Conservation (phyloP, 2,113 vertebrate species). For the Cavia porcellus region DNA sequence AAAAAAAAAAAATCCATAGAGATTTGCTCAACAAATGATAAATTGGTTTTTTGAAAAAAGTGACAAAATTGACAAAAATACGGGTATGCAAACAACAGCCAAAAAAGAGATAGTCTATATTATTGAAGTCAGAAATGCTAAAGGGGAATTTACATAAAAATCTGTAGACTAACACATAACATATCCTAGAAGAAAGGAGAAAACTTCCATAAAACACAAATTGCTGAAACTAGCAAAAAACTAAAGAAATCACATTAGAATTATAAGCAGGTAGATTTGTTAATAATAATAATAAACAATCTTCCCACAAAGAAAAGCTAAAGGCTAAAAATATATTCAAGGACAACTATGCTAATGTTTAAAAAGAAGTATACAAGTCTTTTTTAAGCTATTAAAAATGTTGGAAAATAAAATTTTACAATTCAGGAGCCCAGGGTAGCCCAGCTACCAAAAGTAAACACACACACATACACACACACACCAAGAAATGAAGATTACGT, state of each 20-base stretch:
- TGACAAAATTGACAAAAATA: neutral
- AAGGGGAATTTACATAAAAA: neutral
- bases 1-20: neutral
- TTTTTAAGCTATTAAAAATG: neutral
- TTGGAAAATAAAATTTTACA: neutral
- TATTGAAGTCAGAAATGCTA: neutral
- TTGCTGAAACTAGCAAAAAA: neutral
- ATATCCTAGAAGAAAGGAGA: neutral
- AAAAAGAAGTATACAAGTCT: neutral
- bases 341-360: neutral
- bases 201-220: neutral
- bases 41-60: neutral
- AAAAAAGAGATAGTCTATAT: neutral
- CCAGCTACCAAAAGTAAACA: neutral
- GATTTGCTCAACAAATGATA: neutral
- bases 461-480: too few relatives aligned
- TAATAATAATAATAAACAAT: neutral
- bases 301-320: neutral
- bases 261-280: neutral
- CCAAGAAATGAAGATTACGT: neutral
- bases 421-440: neutral
- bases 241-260: neutral
- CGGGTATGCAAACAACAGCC: neutral
- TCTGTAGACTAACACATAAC: neutral
- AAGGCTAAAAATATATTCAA: neutral